phyloP scores from a whole-genome alignment of 2,113 vertebrate species.

The Brachyistius frenatus region DNA sequence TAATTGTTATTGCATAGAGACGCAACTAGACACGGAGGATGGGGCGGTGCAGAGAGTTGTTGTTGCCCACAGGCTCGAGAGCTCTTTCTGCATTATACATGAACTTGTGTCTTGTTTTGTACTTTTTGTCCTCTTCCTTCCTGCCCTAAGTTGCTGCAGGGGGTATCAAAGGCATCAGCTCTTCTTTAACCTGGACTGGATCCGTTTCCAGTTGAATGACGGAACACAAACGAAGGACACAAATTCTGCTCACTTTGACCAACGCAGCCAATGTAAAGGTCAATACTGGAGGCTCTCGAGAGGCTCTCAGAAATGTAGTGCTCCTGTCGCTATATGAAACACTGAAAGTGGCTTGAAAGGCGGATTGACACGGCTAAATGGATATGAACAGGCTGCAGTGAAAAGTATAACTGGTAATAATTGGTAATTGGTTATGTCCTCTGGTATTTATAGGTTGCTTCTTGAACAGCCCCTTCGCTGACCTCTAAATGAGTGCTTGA shows the following conservation, averaged over 20 bases:
- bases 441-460: slow-evolving; percentile 31
- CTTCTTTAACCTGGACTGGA: slow-evolving; percentile 51
- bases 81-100: slow-evolving; percentile 81
- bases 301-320: neutral
- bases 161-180: slow-evolving; percentile 66
- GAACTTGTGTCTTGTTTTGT: slow-evolving; percentile 42
- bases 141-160: slow-evolving; percentile 45
- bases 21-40: slow-evolving; percentile 25
- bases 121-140: slow-evolving; percentile 24
- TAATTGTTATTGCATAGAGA: slow-evolving; percentile 14
- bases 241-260: slow-evolving; percentile 11
- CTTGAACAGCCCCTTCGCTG: neutral
- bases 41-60: slow-evolving; percentile 41
- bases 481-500: slow-evolving; percentile 39
- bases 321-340: neutral
- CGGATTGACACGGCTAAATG: slow-evolving; percentile 21
- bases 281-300: slow-evolving; percentile 58
- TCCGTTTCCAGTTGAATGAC: slow-evolving; percentile 50
- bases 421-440: slow-evolving; percentile 21
- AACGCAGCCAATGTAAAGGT: slow-evolving; percentile 4
- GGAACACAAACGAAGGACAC: slow-evolving; percentile 31
- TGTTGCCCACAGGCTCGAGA: slow-evolving; percentile 67
- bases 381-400: slow-evolving; percentile 16
- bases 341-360: slow-evolving; percentile 7
- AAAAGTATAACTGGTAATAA: slow-evolving; percentile 14